Evolutionary conservation across 2,797 vertebrate genomes (phyloP).

Genomic region (Nannoperca australis): DNA sequence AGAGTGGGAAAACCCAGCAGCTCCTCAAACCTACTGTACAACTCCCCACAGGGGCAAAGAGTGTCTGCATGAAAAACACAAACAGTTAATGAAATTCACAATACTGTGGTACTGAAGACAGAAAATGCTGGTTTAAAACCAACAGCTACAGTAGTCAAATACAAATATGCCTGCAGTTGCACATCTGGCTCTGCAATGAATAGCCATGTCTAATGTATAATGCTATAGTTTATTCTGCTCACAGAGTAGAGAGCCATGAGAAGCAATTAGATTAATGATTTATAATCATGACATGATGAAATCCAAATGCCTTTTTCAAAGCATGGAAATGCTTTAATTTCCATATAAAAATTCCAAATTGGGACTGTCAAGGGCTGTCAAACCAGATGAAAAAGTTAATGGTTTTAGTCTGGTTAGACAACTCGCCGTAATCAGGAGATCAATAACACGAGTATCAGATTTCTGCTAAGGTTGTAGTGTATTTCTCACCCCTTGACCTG

Average conservation of each 20-base stretch:
- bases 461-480: slow-evolving; percentile 21
- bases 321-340: slow-evolving; percentile 9
- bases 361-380: neutral
- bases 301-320: slow-evolving; percentile 19
- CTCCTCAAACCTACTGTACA: slow-evolving; percentile 14
- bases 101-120: slow-evolving; percentile 44
- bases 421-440: slow-evolving; percentile 29
- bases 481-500: slow-evolving; percentile 43
- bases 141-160: neutral
- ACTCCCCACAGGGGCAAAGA: slow-evolving; percentile 13
- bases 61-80: slow-evolving; percentile 2
- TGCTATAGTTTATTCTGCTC: slow-evolving; percentile 8
- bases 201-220: slow-evolving; percentile 1
- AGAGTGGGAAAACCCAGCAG: slow-evolving; percentile 46
- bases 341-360: slow-evolving; percentile 18
- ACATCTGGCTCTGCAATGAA: neutral
- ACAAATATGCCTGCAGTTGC: slow-evolving; percentile 8
- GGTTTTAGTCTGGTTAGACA: neutral
- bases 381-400: slow-evolving; percentile 3
- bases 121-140: slow-evolving; percentile 22
- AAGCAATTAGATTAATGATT: slow-evolving; percentile 22
- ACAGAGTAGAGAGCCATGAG: neutral
- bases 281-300: slow-evolving; percentile 3
- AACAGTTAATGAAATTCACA: slow-evolving; percentile 59
- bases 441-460: slow-evolving; percentile 33